Evolutionary conservation across 2,797 vertebrate genomes (phyloP).

Genomic region (Amphiprion clarkii): DNA sequence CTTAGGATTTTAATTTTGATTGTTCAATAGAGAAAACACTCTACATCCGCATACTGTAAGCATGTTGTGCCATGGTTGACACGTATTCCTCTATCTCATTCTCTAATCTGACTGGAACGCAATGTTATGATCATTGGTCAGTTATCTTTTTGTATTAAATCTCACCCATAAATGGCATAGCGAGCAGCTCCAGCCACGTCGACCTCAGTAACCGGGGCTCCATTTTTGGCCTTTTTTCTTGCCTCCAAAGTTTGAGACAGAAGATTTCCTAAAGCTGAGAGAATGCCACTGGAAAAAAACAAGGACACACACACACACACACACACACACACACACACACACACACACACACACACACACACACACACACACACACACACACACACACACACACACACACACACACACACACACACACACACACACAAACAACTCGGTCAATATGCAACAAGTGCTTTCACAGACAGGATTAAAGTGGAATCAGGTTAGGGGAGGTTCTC

Average conservation of each 20-base stretch:
- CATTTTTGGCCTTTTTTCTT: constrained; percentile 78
- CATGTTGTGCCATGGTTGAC: neutral
- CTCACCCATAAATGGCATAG: constrained; percentile 91
- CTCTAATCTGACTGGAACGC: neutral
- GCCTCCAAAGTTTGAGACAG: constrained; percentile 88
- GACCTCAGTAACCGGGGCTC: constrained; percentile 64
- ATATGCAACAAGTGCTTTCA: neutral
- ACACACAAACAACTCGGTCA: neutral
- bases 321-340: constrained; percentile 10
- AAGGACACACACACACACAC: constrained; percentile 23
- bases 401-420: constrained; percentile 7
- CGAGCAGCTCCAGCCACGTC: constrained; percentile 83
- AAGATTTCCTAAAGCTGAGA: constrained; percentile 91
- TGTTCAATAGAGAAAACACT: too few relatives aligned
- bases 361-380: constrained; percentile 9
- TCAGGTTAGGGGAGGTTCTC: constrained; percentile 49
- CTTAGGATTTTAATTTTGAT: too few relatives aligned
- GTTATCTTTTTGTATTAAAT: neutral
- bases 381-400: constrained; percentile 11
- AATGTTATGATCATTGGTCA: neutral
- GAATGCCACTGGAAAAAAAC: constrained; percentile 84
- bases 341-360: constrained; percentile 9
- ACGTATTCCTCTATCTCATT: neutral
- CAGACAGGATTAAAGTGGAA: neutral
- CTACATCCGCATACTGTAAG: too few relatives aligned